Evolutionary conservation across 2,888 invertebrate species (phyloP), one percentile per base, ranked within the genome.

Genomic region (Watsonalla binaria): DNA sequence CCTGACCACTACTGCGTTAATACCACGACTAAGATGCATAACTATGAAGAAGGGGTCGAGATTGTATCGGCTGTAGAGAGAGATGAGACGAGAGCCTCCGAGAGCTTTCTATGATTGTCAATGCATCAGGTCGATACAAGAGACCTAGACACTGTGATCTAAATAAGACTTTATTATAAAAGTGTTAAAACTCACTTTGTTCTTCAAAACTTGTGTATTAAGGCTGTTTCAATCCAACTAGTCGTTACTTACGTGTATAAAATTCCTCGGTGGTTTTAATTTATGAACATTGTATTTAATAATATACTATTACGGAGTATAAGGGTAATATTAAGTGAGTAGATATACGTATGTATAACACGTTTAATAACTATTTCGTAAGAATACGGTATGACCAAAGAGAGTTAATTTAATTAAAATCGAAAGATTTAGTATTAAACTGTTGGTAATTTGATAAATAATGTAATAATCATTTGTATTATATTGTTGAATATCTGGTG

Each of bases 1-100:
- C 96, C 96, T 0, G 94, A 93, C 52, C 92, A 93, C 72, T 91
- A 93, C 47, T 93, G 93, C 72, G 92, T 88, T 5, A 92, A 92
- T 60, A 85, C 90, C 62, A 85, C 91, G 0, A 83, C 85, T 6
- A 92, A 90, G 66, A 80, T 91, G 57, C 86, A 90, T 57, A 92
- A 92, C 61, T 92, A 93, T 63, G 93, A 93, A 5, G 93, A 93
- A 66, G 92, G 92, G 13, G 93, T 93, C 14, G 94, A 94, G 72
- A 93, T 93, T 60, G 93, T 94, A 62, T 93, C 94, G 11, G 92
- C 93, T 5, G 91, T 93, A 50, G 93, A 93, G 52, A 91, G 92
- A 57, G 93, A 93, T 59, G 94, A 94, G 73, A 93, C 93, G 56
- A 87, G 92, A 63, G 92, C 90, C 2, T 90, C 91, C 1, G 91